These are phyloP conservation scores for Pteropus rufus DNA, from an alignment of 2,797 vertebrate species.

Conservation along the genomic window DNA sequence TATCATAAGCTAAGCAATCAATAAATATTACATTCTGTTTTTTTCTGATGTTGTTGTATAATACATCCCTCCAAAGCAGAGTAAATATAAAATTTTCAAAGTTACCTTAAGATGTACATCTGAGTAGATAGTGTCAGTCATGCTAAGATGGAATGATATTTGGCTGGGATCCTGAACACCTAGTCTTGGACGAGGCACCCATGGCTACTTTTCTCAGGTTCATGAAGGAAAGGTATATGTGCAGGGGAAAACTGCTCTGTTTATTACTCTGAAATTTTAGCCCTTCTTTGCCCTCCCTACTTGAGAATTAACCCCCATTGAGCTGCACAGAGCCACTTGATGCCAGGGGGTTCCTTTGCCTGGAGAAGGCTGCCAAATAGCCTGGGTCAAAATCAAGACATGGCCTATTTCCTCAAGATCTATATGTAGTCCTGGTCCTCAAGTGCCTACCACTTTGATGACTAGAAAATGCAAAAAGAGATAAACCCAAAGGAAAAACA, in stretches of 20 bases:
- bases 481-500: background rate
- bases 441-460: background rate
- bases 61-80: background rate
- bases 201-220: background rate
- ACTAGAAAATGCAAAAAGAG: background rate
- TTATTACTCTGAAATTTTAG: background rate
- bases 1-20: background rate
- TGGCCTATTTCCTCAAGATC: background rate
- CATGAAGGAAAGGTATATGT: background rate
- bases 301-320: background rate
- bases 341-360: background rate
- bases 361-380: background rate
- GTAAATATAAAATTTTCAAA: slow-evolving; percentile 9
- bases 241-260: background rate
- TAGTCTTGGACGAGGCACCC: background rate
- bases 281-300: background rate
- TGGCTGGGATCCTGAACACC: background rate
- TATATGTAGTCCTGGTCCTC: background rate
- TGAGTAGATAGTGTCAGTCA: background rate
- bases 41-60: background rate
- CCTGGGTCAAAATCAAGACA: background rate
- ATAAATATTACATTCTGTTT: background rate
- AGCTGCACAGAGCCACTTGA: background rate
- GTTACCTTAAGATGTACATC: background rate
- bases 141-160: background rate